A percentile compares a stretch with the other conserved stretches of the same genome.
These are phyloP conservation scores for Smutsia gigantea DNA, from an alignment of 2,797 vertebrate genomes.

Conservation along the genomic window DNA sequence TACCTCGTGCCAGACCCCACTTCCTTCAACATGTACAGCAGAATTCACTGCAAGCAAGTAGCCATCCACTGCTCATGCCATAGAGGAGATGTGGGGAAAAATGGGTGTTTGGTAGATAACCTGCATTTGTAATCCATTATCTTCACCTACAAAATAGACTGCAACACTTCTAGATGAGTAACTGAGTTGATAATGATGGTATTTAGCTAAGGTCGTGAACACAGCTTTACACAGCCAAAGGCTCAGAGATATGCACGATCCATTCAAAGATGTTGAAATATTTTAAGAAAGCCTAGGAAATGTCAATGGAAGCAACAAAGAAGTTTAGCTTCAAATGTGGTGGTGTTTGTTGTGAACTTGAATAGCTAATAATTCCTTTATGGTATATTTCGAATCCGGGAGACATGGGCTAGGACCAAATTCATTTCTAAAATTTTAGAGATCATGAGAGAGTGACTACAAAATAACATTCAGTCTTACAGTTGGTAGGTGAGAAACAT, in stretches of 20 bases:
- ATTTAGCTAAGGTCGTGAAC: neutral
- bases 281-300: neutral
- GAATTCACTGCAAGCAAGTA: neutral
- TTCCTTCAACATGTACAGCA: neutral
- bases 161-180: neutral
- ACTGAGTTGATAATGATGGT: neutral
- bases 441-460: neutral
- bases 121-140: neutral
- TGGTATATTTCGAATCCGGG: neutral
- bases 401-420: neutral
- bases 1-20: neutral
- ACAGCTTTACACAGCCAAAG: neutral
- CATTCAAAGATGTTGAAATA: conserved; percentile 19
- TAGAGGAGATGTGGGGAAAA: neutral
- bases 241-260: neutral
- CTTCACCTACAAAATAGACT: neutral
- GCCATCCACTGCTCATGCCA: neutral
- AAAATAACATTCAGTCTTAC: neutral
- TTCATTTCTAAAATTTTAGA: neutral
- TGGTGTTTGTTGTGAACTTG: neutral
- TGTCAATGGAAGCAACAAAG: neutral
- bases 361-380: neutral
- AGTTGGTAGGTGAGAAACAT: neutral
- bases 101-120: neutral
- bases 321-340: neutral